phyloP scores from a whole-genome alignment of 2,113 vertebrate species.

The Petrocephalus zakoni region DNA sequence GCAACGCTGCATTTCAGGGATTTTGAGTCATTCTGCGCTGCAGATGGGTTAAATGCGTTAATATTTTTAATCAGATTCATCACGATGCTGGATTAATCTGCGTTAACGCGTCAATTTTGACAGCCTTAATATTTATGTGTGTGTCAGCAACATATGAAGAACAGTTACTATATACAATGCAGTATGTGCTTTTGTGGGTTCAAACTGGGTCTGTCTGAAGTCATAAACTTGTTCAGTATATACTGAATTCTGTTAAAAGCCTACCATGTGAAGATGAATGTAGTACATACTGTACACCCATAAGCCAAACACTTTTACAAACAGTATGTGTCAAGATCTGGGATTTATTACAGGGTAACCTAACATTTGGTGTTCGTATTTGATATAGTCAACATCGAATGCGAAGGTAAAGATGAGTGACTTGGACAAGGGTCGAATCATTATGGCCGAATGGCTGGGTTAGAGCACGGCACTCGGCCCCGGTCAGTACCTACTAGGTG shows the following conservation, averaged over 20 bases:
- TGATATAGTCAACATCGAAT: not conserved
- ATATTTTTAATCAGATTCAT: too few relatives aligned
- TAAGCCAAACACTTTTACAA: not conserved
- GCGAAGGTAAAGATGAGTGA: not conserved
- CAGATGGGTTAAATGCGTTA: too few relatives aligned
- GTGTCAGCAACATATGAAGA: not conserved
- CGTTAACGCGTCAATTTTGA: too few relatives aligned
- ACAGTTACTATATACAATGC: not conserved
- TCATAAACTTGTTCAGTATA: not conserved
- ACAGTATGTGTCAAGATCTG: not conserved
- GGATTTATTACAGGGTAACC: not conserved
- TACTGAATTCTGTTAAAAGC: not conserved
- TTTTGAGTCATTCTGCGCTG: too few relatives aligned
- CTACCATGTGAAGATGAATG: not conserved
- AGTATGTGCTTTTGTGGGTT: not conserved
- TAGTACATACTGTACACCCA: not conserved
- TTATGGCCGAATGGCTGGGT: not conserved
- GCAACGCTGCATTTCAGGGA: too few relatives aligned
- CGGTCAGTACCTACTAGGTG: not conserved
- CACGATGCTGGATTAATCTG: too few relatives aligned
- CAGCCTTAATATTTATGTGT: too few relatives aligned
- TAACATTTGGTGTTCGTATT: not conserved
- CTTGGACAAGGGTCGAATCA: not conserved
- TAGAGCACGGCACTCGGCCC: not conserved
- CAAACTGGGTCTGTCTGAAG: not conserved